Evolutionary conservation across 2,888 invertebrate genomes (phyloP).

Genomic region (Drosophila atripex): DNA sequence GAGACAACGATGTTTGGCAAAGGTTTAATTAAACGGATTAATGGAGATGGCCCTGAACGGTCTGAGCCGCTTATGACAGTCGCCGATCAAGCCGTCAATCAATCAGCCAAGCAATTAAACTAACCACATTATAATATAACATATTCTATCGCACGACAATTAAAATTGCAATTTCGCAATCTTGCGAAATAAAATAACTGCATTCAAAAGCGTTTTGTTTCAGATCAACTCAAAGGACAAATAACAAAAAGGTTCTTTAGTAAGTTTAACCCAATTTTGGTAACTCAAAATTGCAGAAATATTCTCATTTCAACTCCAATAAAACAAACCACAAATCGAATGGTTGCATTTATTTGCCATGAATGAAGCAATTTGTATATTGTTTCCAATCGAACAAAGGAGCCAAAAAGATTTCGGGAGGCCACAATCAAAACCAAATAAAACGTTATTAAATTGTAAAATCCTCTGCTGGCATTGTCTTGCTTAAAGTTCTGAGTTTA

Average conservation of each 20-base stretch:
- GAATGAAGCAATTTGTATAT: constrained; percentile 1
- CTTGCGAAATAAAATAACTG: constrained; percentile 2
- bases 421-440: background rate
- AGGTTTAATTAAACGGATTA: constrained; percentile 57
- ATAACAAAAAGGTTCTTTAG: background rate
- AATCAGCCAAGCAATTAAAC: constrained; percentile 12
- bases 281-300: constrained; percentile 12
- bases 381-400: background rate
- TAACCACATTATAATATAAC: background rate
- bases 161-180: constrained; percentile 1
- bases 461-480: background rate
- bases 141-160: constrained; percentile 8
- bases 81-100: constrained; percentile 27
- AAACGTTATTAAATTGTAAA: background rate
- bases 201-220: background rate
- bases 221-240: background rate
- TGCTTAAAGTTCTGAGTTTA: background rate
- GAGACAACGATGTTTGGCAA: constrained; percentile 45
- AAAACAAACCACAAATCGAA: constrained; percentile 29
- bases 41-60: constrained; percentile 20
- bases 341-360: constrained; percentile 6
- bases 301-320: constrained; percentile 9
- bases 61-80: constrained; percentile 12
- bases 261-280: constrained; percentile 1
- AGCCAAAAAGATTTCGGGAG: background rate